Conservation (phyloP, 2,113 vertebrate genomes). For the Neogobius melanostomus region DNA sequence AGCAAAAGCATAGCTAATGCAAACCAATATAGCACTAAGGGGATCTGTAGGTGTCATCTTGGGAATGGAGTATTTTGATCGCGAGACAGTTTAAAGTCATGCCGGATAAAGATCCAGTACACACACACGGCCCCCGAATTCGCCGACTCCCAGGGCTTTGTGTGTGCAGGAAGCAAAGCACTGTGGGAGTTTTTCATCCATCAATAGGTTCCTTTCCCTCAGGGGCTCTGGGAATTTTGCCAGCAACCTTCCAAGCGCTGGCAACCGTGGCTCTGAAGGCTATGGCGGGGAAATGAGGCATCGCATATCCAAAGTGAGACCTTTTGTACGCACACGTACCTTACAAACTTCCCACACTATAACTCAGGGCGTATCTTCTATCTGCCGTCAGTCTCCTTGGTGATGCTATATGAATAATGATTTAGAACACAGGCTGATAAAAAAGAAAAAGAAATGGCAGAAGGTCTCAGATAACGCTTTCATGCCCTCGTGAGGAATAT, state of each 20-base stretch:
- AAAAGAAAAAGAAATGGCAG: not conserved
- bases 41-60: not conserved
- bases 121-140: constrained; percentile 48
- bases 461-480: constrained; percentile 33
- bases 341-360: constrained; percentile 10
- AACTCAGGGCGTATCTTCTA: constrained; percentile 1
- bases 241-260: constrained; percentile 45
- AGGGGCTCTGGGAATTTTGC: constrained; percentile 57
- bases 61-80: constrained; percentile 29
- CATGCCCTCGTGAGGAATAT: constrained; percentile 27
- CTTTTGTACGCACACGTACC: not conserved
- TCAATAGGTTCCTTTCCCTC: constrained; percentile 68
- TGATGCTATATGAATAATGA: constrained; percentile 55
- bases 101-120: constrained; percentile 30
- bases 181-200: constrained; percentile 68
- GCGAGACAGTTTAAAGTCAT: constrained; percentile 24
- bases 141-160: constrained; percentile 51
- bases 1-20: not conserved
- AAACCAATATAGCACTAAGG: not conserved
- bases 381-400: constrained; percentile 36
- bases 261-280: constrained; percentile 37
- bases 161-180: constrained; percentile 65
- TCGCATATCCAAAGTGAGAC: not conserved
- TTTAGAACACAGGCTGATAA: constrained; percentile 29
- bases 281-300: constrained; percentile 4